A percentile compares a stretch with the other conserved stretches of the same genome.
Evolutionary conservation across 2,888 invertebrate species (phyloP).

Genomic region (Machimus atricapillus): DNA sequence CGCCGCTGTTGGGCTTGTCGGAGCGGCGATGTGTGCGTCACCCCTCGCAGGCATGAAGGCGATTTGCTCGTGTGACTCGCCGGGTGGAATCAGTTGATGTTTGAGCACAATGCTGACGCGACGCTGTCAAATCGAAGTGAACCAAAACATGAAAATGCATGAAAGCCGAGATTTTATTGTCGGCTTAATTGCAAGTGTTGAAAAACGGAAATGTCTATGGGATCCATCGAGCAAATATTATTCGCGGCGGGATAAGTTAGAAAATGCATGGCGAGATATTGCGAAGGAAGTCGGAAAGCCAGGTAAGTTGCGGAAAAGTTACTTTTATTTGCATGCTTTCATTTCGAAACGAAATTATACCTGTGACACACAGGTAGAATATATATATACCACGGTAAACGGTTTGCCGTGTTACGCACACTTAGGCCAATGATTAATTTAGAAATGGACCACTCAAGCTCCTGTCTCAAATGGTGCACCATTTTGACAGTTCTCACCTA

Average conservation of each 20-base stretch:
- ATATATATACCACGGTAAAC: no score
- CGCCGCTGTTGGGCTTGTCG: background rate
- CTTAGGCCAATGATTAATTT: no score
- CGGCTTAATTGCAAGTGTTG: background rate
- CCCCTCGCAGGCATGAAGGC: background rate
- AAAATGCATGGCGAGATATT: background rate
- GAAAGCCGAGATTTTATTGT: background rate
- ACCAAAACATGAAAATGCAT: background rate
- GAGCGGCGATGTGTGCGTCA: background rate
- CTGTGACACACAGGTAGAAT: no score
- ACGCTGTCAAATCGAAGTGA: background rate
- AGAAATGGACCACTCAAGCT: no score
- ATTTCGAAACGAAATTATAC: background rate
- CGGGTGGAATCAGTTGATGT: background rate
- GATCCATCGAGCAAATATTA: background rate
- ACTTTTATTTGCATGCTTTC: background rate
- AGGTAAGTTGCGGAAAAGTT: background rate
- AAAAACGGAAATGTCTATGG: background rate
- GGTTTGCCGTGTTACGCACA: no score
- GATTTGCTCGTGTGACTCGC: background rate
- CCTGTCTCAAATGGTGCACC: no score
- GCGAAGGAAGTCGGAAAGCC: background rate
- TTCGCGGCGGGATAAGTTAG: background rate
- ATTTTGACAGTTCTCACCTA: no score
- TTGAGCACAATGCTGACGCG: background rate